phyloP scores from a whole-genome alignment of 1,140 invertebrate genomes.

The Cephus cinctus region DNA sequence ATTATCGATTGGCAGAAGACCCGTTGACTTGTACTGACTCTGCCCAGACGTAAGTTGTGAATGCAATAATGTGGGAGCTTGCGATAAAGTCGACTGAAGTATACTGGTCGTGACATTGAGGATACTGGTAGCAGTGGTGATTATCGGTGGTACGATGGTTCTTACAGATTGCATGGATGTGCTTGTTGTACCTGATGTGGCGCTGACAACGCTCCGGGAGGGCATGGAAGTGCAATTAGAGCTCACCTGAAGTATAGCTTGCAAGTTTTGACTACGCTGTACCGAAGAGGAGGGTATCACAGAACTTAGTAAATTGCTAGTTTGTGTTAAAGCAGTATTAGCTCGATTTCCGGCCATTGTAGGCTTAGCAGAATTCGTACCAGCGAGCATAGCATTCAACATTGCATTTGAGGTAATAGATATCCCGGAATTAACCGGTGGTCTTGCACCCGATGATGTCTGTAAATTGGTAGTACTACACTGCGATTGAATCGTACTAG shows the following conservation, averaged over 20 bases:
- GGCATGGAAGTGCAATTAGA: slow-evolving; percentile 25
- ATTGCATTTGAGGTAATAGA: slow-evolving; percentile 53
- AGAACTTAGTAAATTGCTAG: slow-evolving; percentile 41
- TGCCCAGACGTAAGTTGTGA: slow-evolving; percentile 45
- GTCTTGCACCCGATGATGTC: slow-evolving; percentile 11
- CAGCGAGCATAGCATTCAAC: slow-evolving; percentile 51
- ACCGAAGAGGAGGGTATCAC: slow-evolving; percentile 38
- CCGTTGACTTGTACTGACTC: slow-evolving; percentile 40
- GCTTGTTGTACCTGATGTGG: slow-evolving; percentile 20
- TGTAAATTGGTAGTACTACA: slow-evolving; percentile 17
- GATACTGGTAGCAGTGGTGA: slow-evolving; percentile 31
- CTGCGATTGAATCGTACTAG: slow-evolving; percentile 32
- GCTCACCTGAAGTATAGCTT: slow-evolving; percentile 45
- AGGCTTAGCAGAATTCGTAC: slow-evolving; percentile 41
- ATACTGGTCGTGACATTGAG: slow-evolving; percentile 48
- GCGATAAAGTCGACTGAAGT: slow-evolving; percentile 50
- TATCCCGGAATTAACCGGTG: slow-evolving; percentile 30
- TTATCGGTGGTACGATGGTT: slow-evolving; percentile 41
- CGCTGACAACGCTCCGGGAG: slow-evolving; percentile 36
- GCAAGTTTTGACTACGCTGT: slow-evolving; percentile 41
- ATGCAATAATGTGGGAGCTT: slow-evolving; percentile 45
- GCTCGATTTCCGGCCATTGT: slow-evolving; percentile 39
- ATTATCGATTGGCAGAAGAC: slow-evolving; percentile 43
- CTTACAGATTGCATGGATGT: slow-evolving; percentile 40
- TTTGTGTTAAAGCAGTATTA: slow-evolving; percentile 43